Base-by-base conservation (phyloP, 1,140 invertebrate species). In the Neodiprion fabricii region DNA sequence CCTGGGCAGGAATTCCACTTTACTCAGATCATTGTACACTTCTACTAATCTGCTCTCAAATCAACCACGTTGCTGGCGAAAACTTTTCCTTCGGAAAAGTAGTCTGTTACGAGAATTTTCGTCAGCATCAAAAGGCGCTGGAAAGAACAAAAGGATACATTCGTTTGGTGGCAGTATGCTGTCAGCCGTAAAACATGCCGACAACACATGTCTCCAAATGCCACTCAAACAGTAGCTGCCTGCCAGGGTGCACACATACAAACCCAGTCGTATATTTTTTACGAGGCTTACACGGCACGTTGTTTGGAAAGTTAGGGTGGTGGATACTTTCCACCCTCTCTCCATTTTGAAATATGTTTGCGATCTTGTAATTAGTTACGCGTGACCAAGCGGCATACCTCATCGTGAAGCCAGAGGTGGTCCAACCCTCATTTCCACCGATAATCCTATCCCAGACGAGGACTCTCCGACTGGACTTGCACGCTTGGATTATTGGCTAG, bases 181-280 rank as follows among this genome's bases (percentile, higher is more conserved):
- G 53, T 61, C 53, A 61, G 73, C 71, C 74, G 76, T 77, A 77
- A 79, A 79, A 79, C 75, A 77, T 74, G 76, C 72, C 73, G 73
- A 50, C 49, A 73, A 69, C 76, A 75, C 74, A 73, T 79, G 77
- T 76, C 40, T 71, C 70, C 21, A 23, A 47, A 71, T 23, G 67
- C 67, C 67, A 69, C 67, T 69, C 67, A 69, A 69, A 69, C 67
- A 21, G 67, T 47, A 47, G 21, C 40, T 17, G 61, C 61, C 17
- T 61, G n/a, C 53, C 53, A 61, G 11, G 53, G 53, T 17, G 53
- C 28, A 1, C 28, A 40, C 28, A 40, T 40, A 40, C 28, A 1
- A 3, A 40, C 28, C 5, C 28, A 40, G 28, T 40, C 28, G 7
- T 23, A 69, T 69, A 69, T 23, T 69, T 69, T 69, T 69, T 69